Evolutionary conservation across 2,797 vertebrate species (phyloP), one percentile per base, ranked within the genome.

Genomic region (Setipinna tenuifilis): DNA sequence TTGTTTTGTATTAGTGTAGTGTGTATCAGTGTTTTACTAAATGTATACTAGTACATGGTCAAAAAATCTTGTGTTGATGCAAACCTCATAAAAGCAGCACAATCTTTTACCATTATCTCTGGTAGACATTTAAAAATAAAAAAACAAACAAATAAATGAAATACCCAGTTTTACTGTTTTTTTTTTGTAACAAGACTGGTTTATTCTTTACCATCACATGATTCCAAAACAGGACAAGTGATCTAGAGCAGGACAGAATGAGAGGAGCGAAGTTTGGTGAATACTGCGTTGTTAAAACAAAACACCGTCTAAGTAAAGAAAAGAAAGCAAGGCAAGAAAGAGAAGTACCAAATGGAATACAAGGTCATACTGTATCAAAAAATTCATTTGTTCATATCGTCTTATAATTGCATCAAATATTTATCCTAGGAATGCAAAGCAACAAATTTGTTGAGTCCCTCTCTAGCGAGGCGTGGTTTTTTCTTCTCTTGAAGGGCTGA

Each of bases 251-350:
- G 95, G 95, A 93, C 93, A 93, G 93, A 86, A 95, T 91, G 90
- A 92, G 92, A 94, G 92, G 93, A 95, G 93, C 92, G 93, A 93
- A 93, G 94, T 94, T 92, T 94, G 94, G 94, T 93, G 95, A 94
- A 94, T 95, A 95, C 94, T 95, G 96, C 95, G 94, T 92, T 91
- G 89, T 93, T 89, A 71, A 92, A 91, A 93, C 91, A 93, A 93
- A 93, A 94, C 91, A 92, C 94, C 93, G 93, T 93, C 87, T 94
- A 95, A 88, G 95, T 93, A 93, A 94, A 94, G 94, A 93, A 93
- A 94, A 93, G 94, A 93, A 88, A 94, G 95, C 95, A 95, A 97
- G 95, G 95, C 94, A 83, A 94, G 91, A 65, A 50, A 94, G 94
- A 95, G 95, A 97, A 95, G 86, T 85, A 75, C 89, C 87, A 82